Percentiles rank a stretch among this genome's conserved stretches.
These are phyloP conservation scores for Lonchura striata DNA, from an alignment of 2,113 vertebrate species.

Conservation along the genomic window DNA sequence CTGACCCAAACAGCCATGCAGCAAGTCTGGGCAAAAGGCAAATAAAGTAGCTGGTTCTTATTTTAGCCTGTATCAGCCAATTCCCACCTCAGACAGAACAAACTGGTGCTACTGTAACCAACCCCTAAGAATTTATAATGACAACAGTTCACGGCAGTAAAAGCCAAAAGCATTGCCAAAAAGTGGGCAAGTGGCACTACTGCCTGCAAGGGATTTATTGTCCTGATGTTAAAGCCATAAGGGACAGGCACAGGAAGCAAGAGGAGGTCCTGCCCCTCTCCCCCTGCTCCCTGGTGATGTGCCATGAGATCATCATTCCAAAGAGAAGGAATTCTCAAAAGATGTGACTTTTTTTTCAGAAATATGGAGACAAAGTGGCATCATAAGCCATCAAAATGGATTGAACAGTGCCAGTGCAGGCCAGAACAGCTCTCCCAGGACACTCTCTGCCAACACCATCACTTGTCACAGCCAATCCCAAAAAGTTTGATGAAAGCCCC, in stretches of 20 bases:
- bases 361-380: fast-evolving
- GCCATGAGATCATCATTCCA: not conserved
- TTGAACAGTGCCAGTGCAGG: not conserved
- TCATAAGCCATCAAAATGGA: fast-evolving
- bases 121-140: not conserved
- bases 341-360: not conserved
- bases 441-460: not conserved
- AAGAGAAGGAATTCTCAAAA: not conserved
- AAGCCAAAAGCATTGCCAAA: not conserved
- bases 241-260: not conserved
- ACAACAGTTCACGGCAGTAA: not conserved
- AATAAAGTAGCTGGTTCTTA: not conserved
- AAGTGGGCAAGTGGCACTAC: not conserved
- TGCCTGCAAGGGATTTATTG: not conserved
- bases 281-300: not conserved
- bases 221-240: not conserved
- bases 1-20: not conserved
- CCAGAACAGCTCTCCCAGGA: not conserved
- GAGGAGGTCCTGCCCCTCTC: not conserved
- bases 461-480: not conserved
- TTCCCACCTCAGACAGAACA: not conserved
- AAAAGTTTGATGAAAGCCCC: not conserved
- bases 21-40: not conserved
- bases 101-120: not conserved
- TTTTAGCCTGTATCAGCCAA: not conserved